Evolutionary conservation across 2,113 vertebrate genomes (phyloP), one percentile per base, ranked within the genome.

Genomic region (Cochlearius cochlearius): DNA sequence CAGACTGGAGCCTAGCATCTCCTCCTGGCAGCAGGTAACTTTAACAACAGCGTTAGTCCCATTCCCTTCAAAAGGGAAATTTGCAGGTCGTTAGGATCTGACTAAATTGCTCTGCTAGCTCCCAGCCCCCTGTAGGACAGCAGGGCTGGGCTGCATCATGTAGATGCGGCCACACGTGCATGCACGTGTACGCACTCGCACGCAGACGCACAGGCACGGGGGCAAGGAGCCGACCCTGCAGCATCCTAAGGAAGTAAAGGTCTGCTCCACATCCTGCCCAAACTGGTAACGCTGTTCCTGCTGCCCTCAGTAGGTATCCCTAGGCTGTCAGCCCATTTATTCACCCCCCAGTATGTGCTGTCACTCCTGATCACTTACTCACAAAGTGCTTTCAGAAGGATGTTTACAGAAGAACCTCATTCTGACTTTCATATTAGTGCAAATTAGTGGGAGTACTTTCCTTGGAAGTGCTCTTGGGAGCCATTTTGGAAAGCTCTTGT

Each of bases 401-500:
- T 91, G 72, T 95, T 97, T 96, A 93, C 92, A 92, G 92, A 94
- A 93, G 86, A 92, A 95, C 43, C 71, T 93, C 73, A 62, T 94
- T 96, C 79, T 94, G 91, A 92, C 76, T 97, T 97, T 90, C 68
- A 49, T 92, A 94, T 93, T 94, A 96, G 79, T 72, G 76, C 64
- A 96, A 95, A 97, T 96, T 90, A 92, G 72, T 91, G 83, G 86
- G 83, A 93, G 83, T 88, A 74, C 90, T 96, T 94, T 79, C 94
- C 69, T 76, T 85, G 89, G 62, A 95, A 94, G 84, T 73, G 89
- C 80, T 96, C 94, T 90, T 95, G 94, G 93, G 90, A 94, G 71
- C 74, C 94, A 95, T 97, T 97, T 95, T 96, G 91, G 94, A 96
- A 96, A 95, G 80, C 81, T 96, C 93, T 94, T 92, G 68, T 93